Conservation (phyloP, 2,888 invertebrate species). For the Leptinotarsa juncta region DNA sequence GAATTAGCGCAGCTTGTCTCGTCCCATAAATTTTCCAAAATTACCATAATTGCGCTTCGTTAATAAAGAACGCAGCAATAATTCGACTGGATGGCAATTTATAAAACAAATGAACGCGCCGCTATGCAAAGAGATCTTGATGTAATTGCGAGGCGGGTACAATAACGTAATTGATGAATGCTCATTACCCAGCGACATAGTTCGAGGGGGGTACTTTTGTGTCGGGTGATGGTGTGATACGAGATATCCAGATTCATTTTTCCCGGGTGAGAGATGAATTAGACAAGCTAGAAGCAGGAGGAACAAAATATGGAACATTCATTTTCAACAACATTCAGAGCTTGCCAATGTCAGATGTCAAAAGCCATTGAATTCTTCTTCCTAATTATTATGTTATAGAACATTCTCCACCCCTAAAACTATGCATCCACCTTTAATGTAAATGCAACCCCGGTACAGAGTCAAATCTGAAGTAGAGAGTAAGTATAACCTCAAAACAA, state of each 20-base stretch:
- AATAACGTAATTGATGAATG: constrained; percentile 35
- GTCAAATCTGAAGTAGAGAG: too few relatives aligned
- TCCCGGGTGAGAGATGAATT: not conserved
- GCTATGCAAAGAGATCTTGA: constrained; percentile 34
- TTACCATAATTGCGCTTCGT: constrained; percentile 28
- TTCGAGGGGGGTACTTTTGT: constrained; percentile 25
- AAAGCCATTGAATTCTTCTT: too few relatives aligned
- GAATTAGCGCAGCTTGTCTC: not conserved
- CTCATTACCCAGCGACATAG: constrained; percentile 31
- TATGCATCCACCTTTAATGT: too few relatives aligned
- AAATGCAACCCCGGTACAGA: too few relatives aligned
- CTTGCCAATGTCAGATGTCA: too few relatives aligned
- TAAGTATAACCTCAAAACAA: too few relatives aligned
- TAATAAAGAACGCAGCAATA: constrained; percentile 20
- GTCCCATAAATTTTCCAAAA: constrained; percentile 18
- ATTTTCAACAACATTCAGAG: too few relatives aligned
- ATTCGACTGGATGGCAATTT: constrained; percentile 26
- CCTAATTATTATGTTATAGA: too few relatives aligned
- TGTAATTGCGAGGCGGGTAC: constrained; percentile 44
- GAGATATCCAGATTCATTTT: not conserved
- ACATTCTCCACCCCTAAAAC: too few relatives aligned
- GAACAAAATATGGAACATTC: not conserved
- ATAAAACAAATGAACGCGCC: constrained; percentile 30
- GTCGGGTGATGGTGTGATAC: not conserved
- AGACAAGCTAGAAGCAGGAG: not conserved